Percentiles rank a stretch among this genome's conserved stretches.
Conservation (phyloP, 2,888 invertebrate species). For the Therioaphis trifolii region DNA sequence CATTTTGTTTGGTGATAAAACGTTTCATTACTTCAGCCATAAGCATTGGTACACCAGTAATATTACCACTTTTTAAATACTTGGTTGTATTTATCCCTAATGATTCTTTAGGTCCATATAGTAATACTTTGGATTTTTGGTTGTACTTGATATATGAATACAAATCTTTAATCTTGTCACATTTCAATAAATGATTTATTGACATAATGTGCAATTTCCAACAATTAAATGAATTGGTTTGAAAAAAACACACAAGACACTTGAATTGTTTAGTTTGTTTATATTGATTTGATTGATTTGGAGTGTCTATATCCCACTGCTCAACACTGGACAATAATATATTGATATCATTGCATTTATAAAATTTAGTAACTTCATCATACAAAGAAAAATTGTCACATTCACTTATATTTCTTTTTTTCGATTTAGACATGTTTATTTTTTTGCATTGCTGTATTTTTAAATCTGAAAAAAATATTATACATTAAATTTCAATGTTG, state of each 20-base stretch:
- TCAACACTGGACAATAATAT: neutral
- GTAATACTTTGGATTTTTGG: neutral
- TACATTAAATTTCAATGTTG: no score
- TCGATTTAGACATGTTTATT: neutral
- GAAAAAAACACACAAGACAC: slow-evolving; percentile 12
- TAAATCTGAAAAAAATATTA: slow-evolving; percentile 21
- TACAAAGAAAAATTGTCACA: neutral
- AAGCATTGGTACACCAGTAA: neutral
- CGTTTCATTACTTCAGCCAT: slow-evolving; percentile 33
- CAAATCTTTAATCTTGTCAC: neutral
- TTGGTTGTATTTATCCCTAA: neutral
- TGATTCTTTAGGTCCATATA: neutral
- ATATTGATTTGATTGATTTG: neutral
- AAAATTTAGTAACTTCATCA: neutral
- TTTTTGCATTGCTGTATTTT: no score
- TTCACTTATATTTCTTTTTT: neutral
- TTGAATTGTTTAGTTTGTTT: neutral
- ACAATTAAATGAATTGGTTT: neutral
- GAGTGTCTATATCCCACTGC: neutral
- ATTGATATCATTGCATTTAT: neutral
- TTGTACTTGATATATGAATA: neutral
- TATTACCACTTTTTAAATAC: no score
- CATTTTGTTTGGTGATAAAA: neutral
- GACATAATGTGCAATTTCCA: slow-evolving; percentile 55
- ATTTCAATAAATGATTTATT: slow-evolving; percentile 1